Conservation (phyloP, 1,140 invertebrate genomes). For the Anadara kagoshimensis region DNA sequence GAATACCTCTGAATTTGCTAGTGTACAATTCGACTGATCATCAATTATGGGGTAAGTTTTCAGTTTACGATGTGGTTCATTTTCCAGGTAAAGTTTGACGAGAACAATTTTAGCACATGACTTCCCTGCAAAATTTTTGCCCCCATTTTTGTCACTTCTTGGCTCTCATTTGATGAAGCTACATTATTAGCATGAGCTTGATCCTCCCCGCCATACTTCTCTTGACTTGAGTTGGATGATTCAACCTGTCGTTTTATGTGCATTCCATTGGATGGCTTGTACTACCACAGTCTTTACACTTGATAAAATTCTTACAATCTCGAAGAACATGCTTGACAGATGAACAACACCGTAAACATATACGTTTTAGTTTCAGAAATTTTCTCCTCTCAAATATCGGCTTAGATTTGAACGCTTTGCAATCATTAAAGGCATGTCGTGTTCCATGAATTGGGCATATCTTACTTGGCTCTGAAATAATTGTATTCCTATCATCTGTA, state of each 20-base stretch:
- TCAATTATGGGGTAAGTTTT: constrained; percentile 39
- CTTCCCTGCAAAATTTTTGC: constrained; percentile 22
- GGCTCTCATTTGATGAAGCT: background rate
- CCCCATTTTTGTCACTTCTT: constrained; percentile 35
- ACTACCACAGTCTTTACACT: too few relatives aligned
- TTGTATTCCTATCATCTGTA: too few relatives aligned
- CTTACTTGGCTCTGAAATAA: too few relatives aligned
- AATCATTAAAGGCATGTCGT: too few relatives aligned
- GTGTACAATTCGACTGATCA: constrained; percentile 32
- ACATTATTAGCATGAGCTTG: background rate
- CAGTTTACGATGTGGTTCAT: background rate
- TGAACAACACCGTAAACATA: constrained; percentile 30
- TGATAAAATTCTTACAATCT: constrained; percentile 14
- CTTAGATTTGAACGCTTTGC: too few relatives aligned
- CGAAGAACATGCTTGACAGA: constrained; percentile 3
- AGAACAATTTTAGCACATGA: constrained; percentile 42
- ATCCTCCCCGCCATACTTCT: background rate
- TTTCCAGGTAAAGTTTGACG: constrained; percentile 19
- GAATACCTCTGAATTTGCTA: constrained; percentile 28
- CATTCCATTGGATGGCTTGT: constrained; percentile 15
- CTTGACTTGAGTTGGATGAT: background rate
- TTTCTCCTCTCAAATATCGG: too few relatives aligned
- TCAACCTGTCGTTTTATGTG: background rate
- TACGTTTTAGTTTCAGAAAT: constrained; percentile 10
- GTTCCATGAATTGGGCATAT: too few relatives aligned